phyloP scores from a whole-genome alignment of 1,140 invertebrate species.

The Galendromus occidentalis region DNA sequence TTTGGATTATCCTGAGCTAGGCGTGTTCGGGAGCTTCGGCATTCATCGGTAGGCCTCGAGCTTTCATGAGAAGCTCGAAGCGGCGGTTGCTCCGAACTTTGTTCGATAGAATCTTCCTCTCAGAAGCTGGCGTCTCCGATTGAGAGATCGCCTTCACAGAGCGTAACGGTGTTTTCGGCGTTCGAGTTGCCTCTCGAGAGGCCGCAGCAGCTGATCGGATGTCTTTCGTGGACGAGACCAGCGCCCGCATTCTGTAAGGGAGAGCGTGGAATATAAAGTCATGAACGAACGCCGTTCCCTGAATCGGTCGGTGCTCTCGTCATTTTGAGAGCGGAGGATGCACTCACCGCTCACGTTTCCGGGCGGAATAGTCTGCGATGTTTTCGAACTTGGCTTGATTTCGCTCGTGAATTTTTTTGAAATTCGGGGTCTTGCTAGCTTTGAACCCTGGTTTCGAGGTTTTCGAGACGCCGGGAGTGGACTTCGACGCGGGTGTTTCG shows the following conservation, averaged over 20 bases:
- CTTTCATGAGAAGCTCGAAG: neutral
- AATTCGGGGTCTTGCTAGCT: neutral
- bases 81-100: neutral
- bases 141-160: neutral
- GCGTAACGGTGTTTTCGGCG: neutral
- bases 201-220: neutral
- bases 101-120: neutral
- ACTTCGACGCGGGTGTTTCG: neutral
- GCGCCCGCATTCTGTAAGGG: neutral
- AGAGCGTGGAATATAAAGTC: neutral
- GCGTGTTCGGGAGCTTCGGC: neutral
- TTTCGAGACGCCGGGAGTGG: neutral
- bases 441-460: neutral
- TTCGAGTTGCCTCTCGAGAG: neutral
- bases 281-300: neutral
- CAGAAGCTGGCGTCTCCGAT: neutral
- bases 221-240: neutral
- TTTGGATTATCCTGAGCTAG: no score
- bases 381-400: neutral
- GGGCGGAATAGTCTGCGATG: neutral
- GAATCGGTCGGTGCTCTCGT: no score
- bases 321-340: neutral
- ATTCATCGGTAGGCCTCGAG: neutral
- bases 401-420: conserved; percentile 6
- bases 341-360: neutral